phyloP scores from a whole-genome alignment of 2,113 vertebrate species.

The Myotis brandtii region DNA sequence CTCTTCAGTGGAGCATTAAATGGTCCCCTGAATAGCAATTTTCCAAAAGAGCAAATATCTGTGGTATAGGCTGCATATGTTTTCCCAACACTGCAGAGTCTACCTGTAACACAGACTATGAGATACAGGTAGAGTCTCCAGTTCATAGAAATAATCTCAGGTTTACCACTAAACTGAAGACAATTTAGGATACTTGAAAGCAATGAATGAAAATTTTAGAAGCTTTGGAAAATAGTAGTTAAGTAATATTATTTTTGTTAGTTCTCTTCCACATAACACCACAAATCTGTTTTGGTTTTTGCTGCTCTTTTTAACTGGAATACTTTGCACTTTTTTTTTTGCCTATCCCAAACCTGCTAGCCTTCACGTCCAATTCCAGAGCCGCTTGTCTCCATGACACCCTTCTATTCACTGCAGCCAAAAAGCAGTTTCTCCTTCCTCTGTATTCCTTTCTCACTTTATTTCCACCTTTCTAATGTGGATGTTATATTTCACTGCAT shows the following conservation, averaged over 20 bases:
- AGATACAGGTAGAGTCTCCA: background rate
- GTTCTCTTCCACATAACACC: background rate
- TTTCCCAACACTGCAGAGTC: constrained; percentile 40
- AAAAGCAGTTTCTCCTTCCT: background rate
- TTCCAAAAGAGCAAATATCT: constrained; percentile 59
- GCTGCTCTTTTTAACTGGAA: background rate
- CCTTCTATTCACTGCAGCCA: background rate
- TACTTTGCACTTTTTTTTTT: background rate
- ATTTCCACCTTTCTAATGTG: background rate
- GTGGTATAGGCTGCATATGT: constrained; percentile 52
- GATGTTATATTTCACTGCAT: background rate
- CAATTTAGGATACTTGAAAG: constrained; percentile 37
- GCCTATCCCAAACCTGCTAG: background rate
- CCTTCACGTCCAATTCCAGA: background rate
- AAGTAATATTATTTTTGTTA: constrained; percentile 16
- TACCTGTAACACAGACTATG: background rate
- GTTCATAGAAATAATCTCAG: constrained; percentile 8
- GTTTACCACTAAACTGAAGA: constrained; percentile 13
- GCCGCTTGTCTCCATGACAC: background rate
- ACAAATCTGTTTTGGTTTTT: background rate
- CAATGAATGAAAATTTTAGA: background rate
- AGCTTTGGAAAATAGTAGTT: background rate
- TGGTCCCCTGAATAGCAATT: constrained; percentile 68
- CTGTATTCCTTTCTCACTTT: background rate
- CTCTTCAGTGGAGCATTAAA: constrained; percentile 78